These are phyloP conservation scores for Leptopilina myrica DNA, from an alignment of 2,888 invertebrate genomes.

Conservation along the genomic window DNA sequence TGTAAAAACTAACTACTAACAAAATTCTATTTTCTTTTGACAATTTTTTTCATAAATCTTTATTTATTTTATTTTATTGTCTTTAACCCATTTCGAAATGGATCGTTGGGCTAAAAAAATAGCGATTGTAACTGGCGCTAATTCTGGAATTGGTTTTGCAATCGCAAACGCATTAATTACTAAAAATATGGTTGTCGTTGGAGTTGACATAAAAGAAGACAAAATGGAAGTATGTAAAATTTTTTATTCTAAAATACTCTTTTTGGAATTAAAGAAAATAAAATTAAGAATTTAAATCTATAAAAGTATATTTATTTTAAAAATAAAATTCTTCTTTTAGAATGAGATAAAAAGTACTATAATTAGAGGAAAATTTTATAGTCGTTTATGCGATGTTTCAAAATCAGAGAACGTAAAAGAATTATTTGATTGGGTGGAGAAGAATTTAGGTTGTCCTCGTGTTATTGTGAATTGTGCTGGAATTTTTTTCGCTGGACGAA, in stretches of 20 bases:
- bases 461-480: conserved; percentile 75
- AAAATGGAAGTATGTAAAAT: conserved; percentile 71
- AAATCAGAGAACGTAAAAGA: conserved; percentile 69
- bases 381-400: conserved; percentile 69
- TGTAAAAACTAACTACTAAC: no score
- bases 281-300: not conserved
- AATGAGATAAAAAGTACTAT: conserved; percentile 42
- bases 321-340: conserved; percentile 25
- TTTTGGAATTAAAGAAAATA: not conserved
- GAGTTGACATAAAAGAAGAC: conserved; percentile 78
- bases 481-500: conserved; percentile 50
- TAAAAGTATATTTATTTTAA: no score
- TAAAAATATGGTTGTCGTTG: conserved; percentile 79
- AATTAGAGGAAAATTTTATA: conserved; percentile 66
- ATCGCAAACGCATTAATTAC: conserved; percentile 76
- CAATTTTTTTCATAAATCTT: no score
- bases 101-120: conserved; percentile 81
- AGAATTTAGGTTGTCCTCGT: conserved; percentile 70
- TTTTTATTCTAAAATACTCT: not conserved
- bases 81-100: conserved; percentile 66
- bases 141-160: conserved; percentile 80
- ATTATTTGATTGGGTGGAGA: conserved; percentile 69
- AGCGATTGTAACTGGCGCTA: conserved; percentile 82
- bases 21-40: no score
- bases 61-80: no score